Base-by-base conservation (phyloP, 2,113 vertebrate species). In the Callocephalon fimbriatum region DNA sequence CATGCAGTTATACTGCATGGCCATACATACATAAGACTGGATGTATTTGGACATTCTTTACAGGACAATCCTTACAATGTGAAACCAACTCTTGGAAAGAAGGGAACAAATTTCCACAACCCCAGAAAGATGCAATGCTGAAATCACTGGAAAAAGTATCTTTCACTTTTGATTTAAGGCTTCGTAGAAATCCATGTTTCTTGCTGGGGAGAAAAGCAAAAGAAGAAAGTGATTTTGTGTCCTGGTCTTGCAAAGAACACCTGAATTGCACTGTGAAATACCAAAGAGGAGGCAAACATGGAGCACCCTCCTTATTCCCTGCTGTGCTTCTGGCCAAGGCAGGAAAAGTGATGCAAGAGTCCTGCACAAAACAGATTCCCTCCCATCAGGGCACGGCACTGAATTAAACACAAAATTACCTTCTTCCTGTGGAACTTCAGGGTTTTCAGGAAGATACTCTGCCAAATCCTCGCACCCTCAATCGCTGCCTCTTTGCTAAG, bases 371-470 rank as follows among this genome's bases (percentile, higher is more conserved):
- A 68, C 1, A 51, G 58, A 83, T 86, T 29, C 53, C 20, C 22
- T 63, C 35, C 21, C 1, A 2, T 45, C 65, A 78, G 66, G 79
- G 76, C 75, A 93, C 0, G 0, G 38, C 26, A 54, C 44, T 78
- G 72, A 92, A 62, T 63, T 76, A 77, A 86, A 86, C 29, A 67
- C 68, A 72, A 86, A 94, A 95, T 74, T 92, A 93, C 88, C 68
- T 88, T 88, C 90, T 97, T 90, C 94, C 92, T 92, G 86, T 67
- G 94, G 83, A 95, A 93, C 86, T 95, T 65, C 25, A 71, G 91
- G 63, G 86, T 84, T 94, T 93, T 86, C 75, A 65, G 88, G 91
- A 95, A 88, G 63, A 74, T 16, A 31, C 31, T 59, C 45, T 92
- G 86, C 92, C 92, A 95, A 95, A 95, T 74, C 86, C 74, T 95